Evolutionary conservation across 1,140 invertebrate species (phyloP).

Genomic region (Goniozus legneri): DNA sequence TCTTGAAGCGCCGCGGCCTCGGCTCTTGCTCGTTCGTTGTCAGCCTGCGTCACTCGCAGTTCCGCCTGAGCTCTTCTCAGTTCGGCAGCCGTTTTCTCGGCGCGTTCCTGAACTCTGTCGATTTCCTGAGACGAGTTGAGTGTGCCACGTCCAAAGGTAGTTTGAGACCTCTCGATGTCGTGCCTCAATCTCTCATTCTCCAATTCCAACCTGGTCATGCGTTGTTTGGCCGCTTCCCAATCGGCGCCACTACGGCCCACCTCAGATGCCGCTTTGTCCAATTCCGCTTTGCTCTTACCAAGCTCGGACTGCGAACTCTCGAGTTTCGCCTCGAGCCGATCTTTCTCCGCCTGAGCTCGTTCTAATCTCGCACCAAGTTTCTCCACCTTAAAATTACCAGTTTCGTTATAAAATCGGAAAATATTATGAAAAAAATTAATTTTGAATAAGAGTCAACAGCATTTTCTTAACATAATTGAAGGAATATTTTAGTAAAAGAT

Average conservation of each 20-base stretch:
- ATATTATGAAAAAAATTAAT: neutral
- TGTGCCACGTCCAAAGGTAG: constrained; percentile 73
- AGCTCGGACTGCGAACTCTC: constrained; percentile 90
- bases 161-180: constrained; percentile 80
- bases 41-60: constrained; percentile 76
- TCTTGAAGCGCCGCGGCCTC: constrained; percentile 85
- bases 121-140: constrained; percentile 73
- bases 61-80: constrained; percentile 83
- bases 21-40: constrained; percentile 79
- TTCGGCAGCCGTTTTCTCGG: constrained; percentile 80
- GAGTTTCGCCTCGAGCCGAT: constrained; percentile 83
- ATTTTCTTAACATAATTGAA: no score
- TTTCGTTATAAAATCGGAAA: neutral
- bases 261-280: constrained; percentile 87
- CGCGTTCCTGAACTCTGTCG: constrained; percentile 80
- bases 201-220: constrained; percentile 78
- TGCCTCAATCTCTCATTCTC: constrained; percentile 85
- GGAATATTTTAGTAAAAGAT: neutral
- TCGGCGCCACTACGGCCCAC: constrained; percentile 83
- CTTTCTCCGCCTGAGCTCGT: constrained; percentile 83
- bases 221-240: constrained; percentile 85
- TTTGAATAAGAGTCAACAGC: no score
- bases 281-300: constrained; percentile 88
- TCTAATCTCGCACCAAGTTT: constrained; percentile 84
- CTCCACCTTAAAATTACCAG: constrained; percentile 59